phyloP scores from a whole-genome alignment of 2,888 invertebrate species.

The Eupithecia vulgata region DNA sequence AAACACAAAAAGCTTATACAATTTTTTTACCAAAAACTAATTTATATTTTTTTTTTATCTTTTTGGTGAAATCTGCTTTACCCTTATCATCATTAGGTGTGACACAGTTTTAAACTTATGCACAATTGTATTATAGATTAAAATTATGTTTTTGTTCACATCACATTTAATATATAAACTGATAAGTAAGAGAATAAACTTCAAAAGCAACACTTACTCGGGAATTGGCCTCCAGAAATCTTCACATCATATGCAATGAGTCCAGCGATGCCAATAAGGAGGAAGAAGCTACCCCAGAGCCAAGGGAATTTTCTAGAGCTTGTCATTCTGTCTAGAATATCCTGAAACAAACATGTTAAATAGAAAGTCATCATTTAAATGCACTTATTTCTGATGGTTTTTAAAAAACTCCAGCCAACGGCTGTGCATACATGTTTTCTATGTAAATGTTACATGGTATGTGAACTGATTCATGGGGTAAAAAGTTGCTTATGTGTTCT shows the following conservation, averaged over 20 bases:
- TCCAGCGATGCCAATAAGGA: slow-evolving; percentile 84
- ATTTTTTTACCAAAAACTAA: too few species aligned
- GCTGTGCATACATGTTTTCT: neutral
- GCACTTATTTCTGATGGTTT: neutral
- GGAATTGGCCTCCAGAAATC: slow-evolving; percentile 86
- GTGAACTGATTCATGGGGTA: neutral
- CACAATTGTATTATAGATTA: too few species aligned
- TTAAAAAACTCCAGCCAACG: neutral
- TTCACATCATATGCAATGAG: slow-evolving; percentile 87
- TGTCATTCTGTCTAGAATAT: slow-evolving; percentile 83
- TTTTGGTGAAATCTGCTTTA: too few species aligned
- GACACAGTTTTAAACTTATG: too few species aligned
- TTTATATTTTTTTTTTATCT: too few species aligned
- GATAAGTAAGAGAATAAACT: neutral
- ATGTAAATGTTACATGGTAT: neutral
- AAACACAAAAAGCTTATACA: too few species aligned
- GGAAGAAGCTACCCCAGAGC: slow-evolving; percentile 86
- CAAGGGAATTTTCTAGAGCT: slow-evolving; percentile 86
- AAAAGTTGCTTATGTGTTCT: neutral
- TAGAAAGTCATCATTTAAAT: neutral
- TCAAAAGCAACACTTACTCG: slow-evolving; percentile 79
- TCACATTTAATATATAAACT: too few species aligned
- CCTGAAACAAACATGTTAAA: slow-evolving; percentile 53
- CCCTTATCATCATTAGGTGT: too few species aligned
- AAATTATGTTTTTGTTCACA: too few species aligned